phyloP scores from a whole-genome alignment of 2,888 invertebrate species.

The Eristalis tenax region DNA sequence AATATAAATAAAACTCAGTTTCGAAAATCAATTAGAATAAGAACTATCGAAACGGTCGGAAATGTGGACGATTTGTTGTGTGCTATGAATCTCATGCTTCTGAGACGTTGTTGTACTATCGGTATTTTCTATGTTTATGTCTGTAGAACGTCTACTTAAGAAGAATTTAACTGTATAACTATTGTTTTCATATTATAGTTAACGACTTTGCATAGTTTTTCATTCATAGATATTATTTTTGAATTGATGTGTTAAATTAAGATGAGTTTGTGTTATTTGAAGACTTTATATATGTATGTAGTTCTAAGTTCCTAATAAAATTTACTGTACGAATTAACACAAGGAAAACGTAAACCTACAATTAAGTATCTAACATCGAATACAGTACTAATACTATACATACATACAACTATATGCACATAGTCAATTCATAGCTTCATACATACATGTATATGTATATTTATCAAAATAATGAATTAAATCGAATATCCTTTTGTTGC shows the following conservation, averaged over 20 bases:
- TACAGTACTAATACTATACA: not conserved
- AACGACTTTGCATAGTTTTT: too few species aligned
- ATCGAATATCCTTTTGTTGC: conserved; percentile 26
- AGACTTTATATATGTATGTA: too few species aligned
- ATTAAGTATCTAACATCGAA: not conserved
- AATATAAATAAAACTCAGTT: too few species aligned
- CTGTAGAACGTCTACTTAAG: conserved; percentile 17
- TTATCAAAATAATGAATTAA: conserved; percentile 22
- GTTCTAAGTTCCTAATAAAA: not conserved
- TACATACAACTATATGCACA: not conserved
- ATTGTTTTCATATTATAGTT: too few species aligned
- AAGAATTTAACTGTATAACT: not conserved
- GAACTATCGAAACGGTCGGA: too few species aligned
- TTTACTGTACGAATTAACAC: conserved; percentile 36
- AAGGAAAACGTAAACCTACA: conserved; percentile 35
- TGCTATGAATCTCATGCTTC: conserved; percentile 5
- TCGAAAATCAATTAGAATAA: too few species aligned
- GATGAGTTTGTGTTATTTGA: too few species aligned
- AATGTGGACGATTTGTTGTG: not conserved
- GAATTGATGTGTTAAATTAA: too few species aligned
- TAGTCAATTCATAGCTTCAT: too few species aligned
- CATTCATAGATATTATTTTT: too few species aligned
- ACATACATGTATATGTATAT: too few species aligned
- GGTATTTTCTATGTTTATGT: conserved; percentile 18
- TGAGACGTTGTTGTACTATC: conserved; percentile 27